A percentile compares a stretch with the other conserved stretches of the same genome.
phyloP scores from a whole-genome alignment of 2,888 invertebrate species.

The Ennomos erosarius region DNA sequence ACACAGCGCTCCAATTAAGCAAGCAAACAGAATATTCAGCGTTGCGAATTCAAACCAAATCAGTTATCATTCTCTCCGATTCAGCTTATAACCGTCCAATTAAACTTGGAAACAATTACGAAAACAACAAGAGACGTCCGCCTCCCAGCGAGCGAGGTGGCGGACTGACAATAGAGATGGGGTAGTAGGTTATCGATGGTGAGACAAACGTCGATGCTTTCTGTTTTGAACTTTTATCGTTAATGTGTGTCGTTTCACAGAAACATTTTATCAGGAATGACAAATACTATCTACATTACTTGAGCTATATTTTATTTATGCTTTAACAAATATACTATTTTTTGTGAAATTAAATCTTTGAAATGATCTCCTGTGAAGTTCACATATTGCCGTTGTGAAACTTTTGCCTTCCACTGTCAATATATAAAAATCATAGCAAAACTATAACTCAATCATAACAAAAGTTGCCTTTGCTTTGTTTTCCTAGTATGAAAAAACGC shows the following conservation, averaged over 20 bases:
- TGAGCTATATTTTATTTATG: no score
- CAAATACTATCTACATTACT: no score
- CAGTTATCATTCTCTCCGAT: constrained; percentile 23
- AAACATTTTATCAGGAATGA: no score
- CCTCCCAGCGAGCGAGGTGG: constrained; percentile 28
- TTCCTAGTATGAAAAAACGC: no score
- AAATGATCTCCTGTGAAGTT: no score
- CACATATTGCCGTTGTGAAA: no score
- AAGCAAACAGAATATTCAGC: constrained; percentile 21
- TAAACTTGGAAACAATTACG: constrained; percentile 35
- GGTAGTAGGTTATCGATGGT: background rate
- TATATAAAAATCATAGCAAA: no score
- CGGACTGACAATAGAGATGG: constrained; percentile 33
- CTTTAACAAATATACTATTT: no score
- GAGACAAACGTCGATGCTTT: constrained; percentile 2
- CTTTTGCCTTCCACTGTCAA: no score
- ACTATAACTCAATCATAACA: no score
- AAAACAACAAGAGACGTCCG: constrained; percentile 33
- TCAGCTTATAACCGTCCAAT: constrained; percentile 34
- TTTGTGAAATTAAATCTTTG: no score
- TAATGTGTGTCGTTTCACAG: background rate
- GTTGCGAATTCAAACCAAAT: constrained; percentile 27
- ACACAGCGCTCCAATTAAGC: constrained; percentile 14
- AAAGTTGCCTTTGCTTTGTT: no score
- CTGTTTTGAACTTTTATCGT: background rate